Base-by-base conservation (phyloP, 2,888 invertebrate genomes). In the Stegana nigrithorax region DNA sequence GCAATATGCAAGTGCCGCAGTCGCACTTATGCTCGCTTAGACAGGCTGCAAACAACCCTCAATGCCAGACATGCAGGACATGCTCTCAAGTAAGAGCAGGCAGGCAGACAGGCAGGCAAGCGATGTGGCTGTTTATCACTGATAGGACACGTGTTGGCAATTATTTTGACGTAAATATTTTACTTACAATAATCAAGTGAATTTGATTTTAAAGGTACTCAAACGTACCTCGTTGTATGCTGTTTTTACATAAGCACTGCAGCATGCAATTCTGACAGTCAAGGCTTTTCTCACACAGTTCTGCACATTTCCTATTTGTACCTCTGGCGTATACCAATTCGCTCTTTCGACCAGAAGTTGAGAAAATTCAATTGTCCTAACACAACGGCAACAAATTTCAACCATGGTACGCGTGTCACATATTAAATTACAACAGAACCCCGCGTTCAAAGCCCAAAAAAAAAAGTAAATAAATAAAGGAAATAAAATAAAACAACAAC, bases 141-240 rank as follows among this genome's bases (percentile, higher is more conserved):
- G 82, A 82, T 82, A 82, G 72, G 73, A 71, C 83, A 82, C 82
- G 82, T 82, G 83, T 73, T 75, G 69, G 73, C 83, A 82, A 82
- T 82, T 82, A 82, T 73, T 79, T 73, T 73, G 70, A 58, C 53
- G 70, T 66, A 72, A 71, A 72, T 68, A 72, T 72, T 71, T 70
- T 67, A 59, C 26, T 51, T 55, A 21, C 32, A 53, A n/a, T 17
- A 53, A 53, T 53, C 51, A 55, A 55, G 53, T 55, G 53, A 55
- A n/a, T n/a, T n/a, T n/a, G n/a, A n/a, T n/a, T n/a, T n/a, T n/a
- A n/a, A n/a, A n/a, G n/a, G n/a, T n/a, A n/a, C n/a, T n/a, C n/a
- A n/a, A n/a, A n/a, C n/a, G n/a, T n/a, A n/a, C n/a, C n/a, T n/a
- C n/a, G n/a, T n/a, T n/a, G n/a, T n/a, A n/a, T n/a, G n/a, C n/a